Conservation (phyloP, 2,797 vertebrate genomes). For the Nyctibius grandis region DNA sequence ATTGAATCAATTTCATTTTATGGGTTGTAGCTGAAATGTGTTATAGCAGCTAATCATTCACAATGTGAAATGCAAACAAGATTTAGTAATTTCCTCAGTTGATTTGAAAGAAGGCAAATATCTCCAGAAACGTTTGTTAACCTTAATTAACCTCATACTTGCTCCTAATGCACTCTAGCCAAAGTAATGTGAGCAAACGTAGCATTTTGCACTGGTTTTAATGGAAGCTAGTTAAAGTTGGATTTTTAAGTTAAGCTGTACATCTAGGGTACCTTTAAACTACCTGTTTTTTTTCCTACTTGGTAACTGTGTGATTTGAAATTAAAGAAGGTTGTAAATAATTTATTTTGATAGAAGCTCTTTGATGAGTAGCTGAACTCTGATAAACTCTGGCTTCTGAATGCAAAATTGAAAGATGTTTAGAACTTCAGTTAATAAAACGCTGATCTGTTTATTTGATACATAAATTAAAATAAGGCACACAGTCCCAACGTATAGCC, state of each 20-base stretch:
- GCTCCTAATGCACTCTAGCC: not conserved
- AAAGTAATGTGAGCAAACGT: not conserved
- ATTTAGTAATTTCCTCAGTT: not conserved
- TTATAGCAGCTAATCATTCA: not conserved
- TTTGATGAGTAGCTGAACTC: not conserved
- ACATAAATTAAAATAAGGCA: not conserved
- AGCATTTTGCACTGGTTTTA: not conserved
- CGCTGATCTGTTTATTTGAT: not conserved
- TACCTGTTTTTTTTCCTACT: not conserved
- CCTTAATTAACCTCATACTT: not conserved
- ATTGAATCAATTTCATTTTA: not conserved
- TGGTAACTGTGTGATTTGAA: not conserved
- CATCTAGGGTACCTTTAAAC: not conserved
- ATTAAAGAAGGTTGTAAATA: not conserved
- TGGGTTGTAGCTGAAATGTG: not conserved
- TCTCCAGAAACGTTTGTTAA: not conserved
- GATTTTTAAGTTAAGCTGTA: not conserved
- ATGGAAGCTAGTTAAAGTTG: not conserved
- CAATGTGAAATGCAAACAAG: not conserved
- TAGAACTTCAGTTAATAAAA: not conserved
- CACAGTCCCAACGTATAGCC: not conserved
- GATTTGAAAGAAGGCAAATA: not conserved
- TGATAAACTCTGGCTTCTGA: not conserved
- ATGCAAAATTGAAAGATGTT: not conserved
- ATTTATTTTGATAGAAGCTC: not conserved